Base-by-base conservation (phyloP, 2,888 invertebrate species). In the Acrobasis consociella region DNA sequence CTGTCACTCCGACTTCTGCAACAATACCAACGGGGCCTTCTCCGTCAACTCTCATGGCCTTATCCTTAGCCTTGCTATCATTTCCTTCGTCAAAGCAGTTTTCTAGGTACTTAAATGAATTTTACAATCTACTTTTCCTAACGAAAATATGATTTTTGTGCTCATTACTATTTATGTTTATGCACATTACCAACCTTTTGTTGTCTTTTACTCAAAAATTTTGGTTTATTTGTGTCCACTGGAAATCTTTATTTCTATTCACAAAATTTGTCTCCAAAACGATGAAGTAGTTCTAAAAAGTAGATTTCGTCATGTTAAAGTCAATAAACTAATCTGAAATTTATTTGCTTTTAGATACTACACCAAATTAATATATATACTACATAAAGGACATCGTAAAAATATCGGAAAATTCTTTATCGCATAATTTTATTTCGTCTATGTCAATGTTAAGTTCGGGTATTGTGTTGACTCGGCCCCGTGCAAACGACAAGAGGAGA, bases 1-100 rank as follows among this genome's bases (percentile, higher is more conserved):
- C 60, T 90, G 90, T 64, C 76, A 86, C 62, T 62, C 69, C 0
- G 87, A 90, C 67, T 74, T 85, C 51, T 90, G 90, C 69, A 90
- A 88, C 22, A 64, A 65, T 9, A 49, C 60, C 9, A 71, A 65
- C 69, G 69, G 80, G 9, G 85, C 85, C 46, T 71, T 72, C 63
- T 68, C 78, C 5, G 68, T 79, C 56, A 77, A 72, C 60, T 68
- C 68, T 10, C 68, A 75, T 46, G 75, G 69, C 62, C 49, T 79
- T 5, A 62, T 76, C 46, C 62, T 80, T 49, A 66, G 78, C 9
- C 17, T 75, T 9, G 17, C 73, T 60, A 52, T 78, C 49, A 65
- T 76, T 58, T 52, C 67, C 46, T 60, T 71, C 60, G 42, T 70
- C 52, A 77, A 74, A 31, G 31, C 62, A n/a, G 16, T 64, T 60